phyloP scores from a whole-genome alignment of 2,113 vertebrate genomes.

The Sitta europaea region DNA sequence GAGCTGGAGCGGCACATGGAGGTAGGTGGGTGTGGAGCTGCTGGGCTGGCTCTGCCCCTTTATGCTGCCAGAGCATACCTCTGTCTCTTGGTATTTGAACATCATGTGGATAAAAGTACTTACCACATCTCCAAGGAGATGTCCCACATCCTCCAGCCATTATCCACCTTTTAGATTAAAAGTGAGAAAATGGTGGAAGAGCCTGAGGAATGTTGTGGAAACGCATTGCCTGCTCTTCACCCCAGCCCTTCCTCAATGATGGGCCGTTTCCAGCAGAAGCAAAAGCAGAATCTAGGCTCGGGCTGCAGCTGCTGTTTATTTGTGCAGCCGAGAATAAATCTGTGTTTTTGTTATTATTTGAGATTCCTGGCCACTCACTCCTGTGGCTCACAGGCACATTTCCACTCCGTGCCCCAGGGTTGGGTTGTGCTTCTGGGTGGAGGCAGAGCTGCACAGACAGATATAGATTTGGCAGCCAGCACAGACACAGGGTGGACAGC shows the following conservation, averaged over 20 bases:
- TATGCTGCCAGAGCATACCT: neutral
- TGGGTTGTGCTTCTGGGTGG: neutral
- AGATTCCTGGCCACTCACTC: neutral
- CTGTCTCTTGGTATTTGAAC: neutral
- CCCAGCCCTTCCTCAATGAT: neutral
- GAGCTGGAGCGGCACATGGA: conserved; percentile 96
- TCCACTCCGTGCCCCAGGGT: neutral
- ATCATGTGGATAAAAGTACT: neutral
- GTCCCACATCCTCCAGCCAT: rapidly evolving
- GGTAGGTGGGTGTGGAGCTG: conserved; percentile 69
- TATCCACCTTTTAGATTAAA: neutral
- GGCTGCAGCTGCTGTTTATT: neutral
- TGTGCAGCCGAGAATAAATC: neutral
- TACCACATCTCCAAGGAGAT: neutral
- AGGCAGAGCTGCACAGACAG: neutral
- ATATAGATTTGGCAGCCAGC: neutral
- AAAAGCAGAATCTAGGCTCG: neutral
- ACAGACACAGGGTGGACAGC: neutral
- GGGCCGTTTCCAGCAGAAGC: neutral
- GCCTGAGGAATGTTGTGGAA: neutral
- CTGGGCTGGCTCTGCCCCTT: neutral
- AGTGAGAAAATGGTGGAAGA: neutral
- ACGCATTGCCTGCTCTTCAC: neutral
- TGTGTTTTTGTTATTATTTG: neutral
- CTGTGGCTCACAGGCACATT: neutral